These are phyloP conservation scores for Erinaceus europaeus DNA, from an alignment of 2,113 vertebrate genomes.

Conservation along the genomic window DNA sequence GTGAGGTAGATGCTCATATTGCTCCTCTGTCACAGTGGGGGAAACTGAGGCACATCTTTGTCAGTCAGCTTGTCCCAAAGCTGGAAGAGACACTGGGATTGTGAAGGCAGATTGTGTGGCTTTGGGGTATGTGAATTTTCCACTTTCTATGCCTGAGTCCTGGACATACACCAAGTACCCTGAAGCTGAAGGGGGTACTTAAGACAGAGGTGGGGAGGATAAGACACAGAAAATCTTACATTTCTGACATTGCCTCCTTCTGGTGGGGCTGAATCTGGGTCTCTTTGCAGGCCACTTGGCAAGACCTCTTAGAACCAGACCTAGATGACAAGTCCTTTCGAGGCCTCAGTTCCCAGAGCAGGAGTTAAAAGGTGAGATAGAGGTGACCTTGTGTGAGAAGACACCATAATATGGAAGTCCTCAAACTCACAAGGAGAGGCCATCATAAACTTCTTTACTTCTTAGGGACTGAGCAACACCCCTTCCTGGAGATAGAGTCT, in stretches of 20 bases:
- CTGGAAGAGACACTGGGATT: not conserved
- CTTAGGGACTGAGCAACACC: accelerated
- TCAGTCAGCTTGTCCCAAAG: not conserved
- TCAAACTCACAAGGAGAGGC: accelerated
- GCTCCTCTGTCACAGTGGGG: too few relatives aligned
- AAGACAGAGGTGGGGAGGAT: not conserved
- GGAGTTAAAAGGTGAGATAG: not conserved
- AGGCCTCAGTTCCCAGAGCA: not conserved
- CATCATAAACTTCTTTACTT: too few relatives aligned
- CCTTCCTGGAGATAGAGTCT: not conserved
- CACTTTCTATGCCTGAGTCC: not conserved
- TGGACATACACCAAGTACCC: not conserved
- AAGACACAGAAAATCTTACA: too few relatives aligned
- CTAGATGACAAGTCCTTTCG: accelerated
- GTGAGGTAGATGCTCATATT: not conserved
- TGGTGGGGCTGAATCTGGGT: not conserved
- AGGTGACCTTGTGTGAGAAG: not conserved
- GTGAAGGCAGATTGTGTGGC: not conserved
- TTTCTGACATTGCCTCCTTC: not conserved
- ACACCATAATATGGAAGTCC: not conserved
- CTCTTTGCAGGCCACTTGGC: not conserved
- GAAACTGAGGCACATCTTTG: not conserved
- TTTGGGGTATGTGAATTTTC: not conserved
- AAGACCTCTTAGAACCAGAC: not conserved
- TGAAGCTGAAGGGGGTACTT: not conserved